Evolutionary conservation across 2,113 vertebrate species (phyloP).

Genomic region (Datnioides undecimradiatus): DNA sequence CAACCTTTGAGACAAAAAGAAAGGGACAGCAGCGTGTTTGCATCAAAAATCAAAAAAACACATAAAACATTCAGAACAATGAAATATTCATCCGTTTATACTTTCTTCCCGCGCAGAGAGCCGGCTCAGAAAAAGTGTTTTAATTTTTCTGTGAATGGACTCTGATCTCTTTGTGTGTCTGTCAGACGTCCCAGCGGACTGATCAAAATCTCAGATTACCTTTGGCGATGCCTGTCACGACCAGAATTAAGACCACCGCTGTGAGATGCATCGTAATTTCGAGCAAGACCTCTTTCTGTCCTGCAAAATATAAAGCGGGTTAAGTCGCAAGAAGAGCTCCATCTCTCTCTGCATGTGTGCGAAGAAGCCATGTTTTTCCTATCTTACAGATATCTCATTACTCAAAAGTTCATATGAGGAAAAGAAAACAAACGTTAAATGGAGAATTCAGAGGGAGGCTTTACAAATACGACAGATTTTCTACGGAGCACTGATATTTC

Average conservation of each 20-base stretch:
- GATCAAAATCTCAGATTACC: slow-evolving; percentile 79
- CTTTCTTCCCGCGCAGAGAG: slow-evolving; percentile 6
- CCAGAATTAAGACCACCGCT: slow-evolving; percentile 77
- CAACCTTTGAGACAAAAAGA: slow-evolving; percentile 78
- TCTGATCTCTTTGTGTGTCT: slow-evolving; percentile 21
- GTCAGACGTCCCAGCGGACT: not conserved
- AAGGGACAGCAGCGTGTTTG: slow-evolving; percentile 21
- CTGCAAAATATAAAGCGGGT: slow-evolving; percentile 60
- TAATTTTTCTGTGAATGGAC: not conserved
- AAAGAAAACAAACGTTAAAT: not conserved
- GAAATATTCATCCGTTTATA: slow-evolving; percentile 29
- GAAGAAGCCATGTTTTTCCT: not conserved
- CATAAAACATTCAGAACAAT: slow-evolving; percentile 42
- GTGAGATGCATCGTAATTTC: slow-evolving; percentile 74
- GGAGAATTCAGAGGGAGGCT: not conserved
- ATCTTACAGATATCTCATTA: not conserved
- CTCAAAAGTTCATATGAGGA: slow-evolving; percentile 57
- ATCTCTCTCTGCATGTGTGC: no score
- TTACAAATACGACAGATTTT: not conserved
- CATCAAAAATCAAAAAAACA: slow-evolving; percentile 12
- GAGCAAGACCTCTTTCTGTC: slow-evolving; percentile 50
- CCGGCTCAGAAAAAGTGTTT: not conserved
- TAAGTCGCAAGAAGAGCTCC: not conserved
- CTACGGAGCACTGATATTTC: not conserved
- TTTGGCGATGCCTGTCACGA: slow-evolving; percentile 74